Percentiles rank a stretch among this genome's conserved stretches.
Conservation (phyloP, 1,140 invertebrate species). For the Lepidostoma basale region DNA sequence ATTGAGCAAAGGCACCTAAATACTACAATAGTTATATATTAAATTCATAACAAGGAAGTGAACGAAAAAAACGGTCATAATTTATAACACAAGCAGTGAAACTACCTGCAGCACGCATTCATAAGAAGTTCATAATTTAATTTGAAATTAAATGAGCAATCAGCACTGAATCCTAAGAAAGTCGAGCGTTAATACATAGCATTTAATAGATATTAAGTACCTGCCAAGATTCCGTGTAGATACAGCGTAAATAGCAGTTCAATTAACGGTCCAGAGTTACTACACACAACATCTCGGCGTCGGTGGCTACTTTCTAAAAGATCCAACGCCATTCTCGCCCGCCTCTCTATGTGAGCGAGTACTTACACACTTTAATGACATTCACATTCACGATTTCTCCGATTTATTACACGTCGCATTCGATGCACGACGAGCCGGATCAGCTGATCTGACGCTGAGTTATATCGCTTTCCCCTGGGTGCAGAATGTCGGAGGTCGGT, state of each 20-base stretch:
- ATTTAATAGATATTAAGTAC: conserved; percentile 1
- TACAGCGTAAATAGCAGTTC: background rate
- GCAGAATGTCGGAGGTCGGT: conserved; percentile 18
- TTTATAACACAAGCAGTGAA: too few species aligned
- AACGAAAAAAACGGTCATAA: too few species aligned
- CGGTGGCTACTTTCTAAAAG: conserved; percentile 42
- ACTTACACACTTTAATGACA: conserved; percentile 33
- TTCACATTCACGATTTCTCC: conserved; percentile 45
- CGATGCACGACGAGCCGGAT: conserved; percentile 30
- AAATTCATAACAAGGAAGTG: too few species aligned
- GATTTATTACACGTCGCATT: conserved; percentile 38
- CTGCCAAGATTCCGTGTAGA: conserved; percentile 7
- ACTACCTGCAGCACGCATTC: too few species aligned
- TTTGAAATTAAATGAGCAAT: too few species aligned
- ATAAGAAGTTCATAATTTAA: too few species aligned
- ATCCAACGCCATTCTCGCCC: conserved; percentile 23
- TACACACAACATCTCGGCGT: background rate
- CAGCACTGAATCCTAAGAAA: too few species aligned
- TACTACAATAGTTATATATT: too few species aligned
- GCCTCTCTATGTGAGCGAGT: background rate
- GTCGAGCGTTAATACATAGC: too few species aligned
- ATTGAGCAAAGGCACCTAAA: too few species aligned
- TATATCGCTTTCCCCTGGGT: conserved; percentile 25
- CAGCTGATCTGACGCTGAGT: conserved; percentile 1
- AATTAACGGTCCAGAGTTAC: conserved; percentile 30